Evolutionary conservation across 1,140 invertebrate species (phyloP).

Genomic region (Coptotermes formosanus): DNA sequence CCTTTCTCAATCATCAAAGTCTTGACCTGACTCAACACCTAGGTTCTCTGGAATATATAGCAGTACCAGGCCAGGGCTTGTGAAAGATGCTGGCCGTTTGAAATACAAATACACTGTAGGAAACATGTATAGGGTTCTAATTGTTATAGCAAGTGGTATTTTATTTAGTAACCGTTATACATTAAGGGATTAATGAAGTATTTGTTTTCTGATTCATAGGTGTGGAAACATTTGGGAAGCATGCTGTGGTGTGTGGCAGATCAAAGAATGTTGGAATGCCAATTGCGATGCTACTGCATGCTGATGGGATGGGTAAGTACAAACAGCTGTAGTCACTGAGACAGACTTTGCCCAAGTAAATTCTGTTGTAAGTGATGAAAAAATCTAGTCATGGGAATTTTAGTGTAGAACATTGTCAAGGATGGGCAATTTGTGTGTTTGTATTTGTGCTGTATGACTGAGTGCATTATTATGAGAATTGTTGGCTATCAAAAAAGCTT

Average conservation of each 20-base stretch:
- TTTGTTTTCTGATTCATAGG: constrained; percentile 49
- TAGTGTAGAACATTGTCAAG: not conserved
- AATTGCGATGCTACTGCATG: constrained; percentile 75
- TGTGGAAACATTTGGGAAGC: constrained; percentile 78
- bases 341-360: no score
- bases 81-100: no score
- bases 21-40: no score
- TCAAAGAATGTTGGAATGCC: constrained; percentile 90
- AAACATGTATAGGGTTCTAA: constrained; percentile 25
- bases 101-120: no score
- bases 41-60: no score
- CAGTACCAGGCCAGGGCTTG: no score
- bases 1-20: no score
- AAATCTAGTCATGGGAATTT: not conserved
- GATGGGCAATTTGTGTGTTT: not conserved
- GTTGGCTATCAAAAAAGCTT: no score
- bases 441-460: not conserved
- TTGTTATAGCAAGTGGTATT: not conserved
- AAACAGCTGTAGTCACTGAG: not conserved
- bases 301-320: constrained; percentile 63
- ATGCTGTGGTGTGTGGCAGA: constrained; percentile 83
- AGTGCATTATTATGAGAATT: not conserved
- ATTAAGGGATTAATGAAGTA: not conserved
- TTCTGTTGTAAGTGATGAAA: not conserved
- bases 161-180: not conserved